Percentiles rank a stretch among this genome's conserved stretches.
These are phyloP conservation scores for Cochlearius cochlearius DNA, from an alignment of 2,113 vertebrate genomes.

Conservation along the genomic window DNA sequence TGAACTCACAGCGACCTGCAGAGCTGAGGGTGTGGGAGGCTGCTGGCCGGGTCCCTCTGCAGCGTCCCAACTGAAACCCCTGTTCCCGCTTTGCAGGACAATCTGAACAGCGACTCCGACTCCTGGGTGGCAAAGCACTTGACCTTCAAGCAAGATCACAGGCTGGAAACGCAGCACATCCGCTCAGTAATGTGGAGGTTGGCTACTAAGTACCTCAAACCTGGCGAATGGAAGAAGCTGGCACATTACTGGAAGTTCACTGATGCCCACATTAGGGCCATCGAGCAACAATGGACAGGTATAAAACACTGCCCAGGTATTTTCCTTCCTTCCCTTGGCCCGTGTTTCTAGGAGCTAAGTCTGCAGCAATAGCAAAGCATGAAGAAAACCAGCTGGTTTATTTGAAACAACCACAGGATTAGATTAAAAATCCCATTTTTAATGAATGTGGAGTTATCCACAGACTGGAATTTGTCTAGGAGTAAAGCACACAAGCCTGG, in stretches of 20 bases:
- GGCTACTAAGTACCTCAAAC: conserved; percentile 81
- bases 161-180: conserved; percentile 82
- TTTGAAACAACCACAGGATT: background rate
- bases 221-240: conserved; percentile 86
- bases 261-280: conserved; percentile 81
- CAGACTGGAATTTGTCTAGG: background rate
- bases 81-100: conserved; percentile 70
- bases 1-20: fast-evolving
- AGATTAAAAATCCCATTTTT: background rate
- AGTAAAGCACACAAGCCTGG: background rate
- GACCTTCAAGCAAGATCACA: conserved; percentile 87
- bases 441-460: background rate
- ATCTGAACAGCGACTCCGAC: conserved; percentile 54
- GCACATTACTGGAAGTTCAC: conserved; percentile 87
- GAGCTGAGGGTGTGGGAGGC: background rate
- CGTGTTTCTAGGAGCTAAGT: background rate
- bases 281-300: conserved; percentile 93
- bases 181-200: conserved; percentile 84
- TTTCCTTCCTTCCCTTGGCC: background rate
- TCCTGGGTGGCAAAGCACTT: conserved; percentile 72
- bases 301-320: background rate
- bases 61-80: background rate
- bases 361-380: background rate
- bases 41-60: background rate
- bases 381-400: background rate